Base-by-base conservation (phyloP, 2,113 vertebrate species). In the Upupa epops region DNA sequence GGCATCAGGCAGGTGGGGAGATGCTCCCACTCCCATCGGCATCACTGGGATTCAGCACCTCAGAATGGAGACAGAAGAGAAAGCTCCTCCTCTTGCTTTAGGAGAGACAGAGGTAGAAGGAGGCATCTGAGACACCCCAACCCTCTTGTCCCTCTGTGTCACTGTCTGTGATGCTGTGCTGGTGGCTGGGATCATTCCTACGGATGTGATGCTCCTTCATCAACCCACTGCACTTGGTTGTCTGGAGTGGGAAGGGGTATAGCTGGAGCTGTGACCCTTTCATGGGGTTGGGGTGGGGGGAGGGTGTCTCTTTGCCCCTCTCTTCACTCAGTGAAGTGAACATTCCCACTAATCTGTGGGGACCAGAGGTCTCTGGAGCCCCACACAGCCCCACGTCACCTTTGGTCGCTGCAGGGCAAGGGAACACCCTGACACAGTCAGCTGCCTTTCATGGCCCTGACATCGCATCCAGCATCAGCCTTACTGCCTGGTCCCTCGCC, bases 331-430 rank as follows among this genome's bases (percentile, higher is more conserved):
- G 25, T 36, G 42, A 76, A 69, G 34, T 1, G 3, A 79, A 29
- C 2, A 6, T 11, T 71, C 12, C 22, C 1, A 5, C 31, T 36
- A 68, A 51, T 56, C 52, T 59, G 56, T 24, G 20, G 32, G 22
- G 69, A 55, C 11, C 72, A 93, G 86, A 95, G 86, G 82, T 90
- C 87, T 46, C 68, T 73, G 63, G 56, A 86, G 74, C 55, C 88
- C 89, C 83, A 83, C 13, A 5, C 32, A 63, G 76, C 31, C 48
- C 55, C 3, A 3, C 34, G 46, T 76, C 59, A 73, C 46, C 46
- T 37, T 61, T 1, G 1, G 70, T 55, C 54, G 49, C 73, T 56
- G 37, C n/a, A 6, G 0, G 2, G n/a, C 54, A 21, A 28, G 59
- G 70, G 31, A 77, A 72, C 29, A 52, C 60, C 76, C 86, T 81